Conservation (phyloP, 2,888 invertebrate species). For the Catocala sponsa region DNA sequence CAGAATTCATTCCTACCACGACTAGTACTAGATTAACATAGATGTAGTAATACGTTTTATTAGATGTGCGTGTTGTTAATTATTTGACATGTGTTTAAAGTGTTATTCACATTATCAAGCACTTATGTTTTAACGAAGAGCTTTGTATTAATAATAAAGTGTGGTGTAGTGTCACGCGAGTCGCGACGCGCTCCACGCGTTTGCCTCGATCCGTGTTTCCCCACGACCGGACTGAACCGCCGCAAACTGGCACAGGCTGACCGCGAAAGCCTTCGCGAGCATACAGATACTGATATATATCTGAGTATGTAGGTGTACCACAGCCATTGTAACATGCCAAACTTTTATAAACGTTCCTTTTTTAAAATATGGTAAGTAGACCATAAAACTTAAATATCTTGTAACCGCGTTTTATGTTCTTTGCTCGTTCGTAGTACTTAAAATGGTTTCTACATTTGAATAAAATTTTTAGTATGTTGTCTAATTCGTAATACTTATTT, state of each 20-base stretch:
- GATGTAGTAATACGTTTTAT: not conserved
- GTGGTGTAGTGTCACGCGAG: conserved; percentile 8
- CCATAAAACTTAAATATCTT: too few relatives aligned
- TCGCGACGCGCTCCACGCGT: conserved; percentile 7
- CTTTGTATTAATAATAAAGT: not conserved
- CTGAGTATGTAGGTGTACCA: not conserved
- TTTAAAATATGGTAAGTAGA: too few relatives aligned
- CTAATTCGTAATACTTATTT: too few relatives aligned
- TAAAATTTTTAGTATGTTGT: too few relatives aligned
- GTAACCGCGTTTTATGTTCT: too few relatives aligned
- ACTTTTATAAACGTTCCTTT: too few relatives aligned
- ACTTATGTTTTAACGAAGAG: conserved; percentile 1
- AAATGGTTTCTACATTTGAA: too few relatives aligned
- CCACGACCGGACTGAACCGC: conserved; percentile 46
- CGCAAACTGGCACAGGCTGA: conserved; percentile 53
- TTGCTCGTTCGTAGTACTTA: too few relatives aligned
- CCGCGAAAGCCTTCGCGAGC: conserved; percentile 51
- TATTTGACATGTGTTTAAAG: not conserved
- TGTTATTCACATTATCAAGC: conserved; percentile 4
- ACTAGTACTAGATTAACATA: too few relatives aligned
- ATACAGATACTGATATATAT: not conserved
- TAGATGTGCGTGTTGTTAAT: not conserved
- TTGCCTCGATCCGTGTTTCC: conserved; percentile 39
- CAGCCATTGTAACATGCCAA: not conserved
- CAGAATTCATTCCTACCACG: too few relatives aligned